A percentile compares a stretch with the other conserved stretches of the same genome.
Evolutionary conservation across 1,140 invertebrate genomes (phyloP).

Genomic region (Portunus trituberculatus): DNA sequence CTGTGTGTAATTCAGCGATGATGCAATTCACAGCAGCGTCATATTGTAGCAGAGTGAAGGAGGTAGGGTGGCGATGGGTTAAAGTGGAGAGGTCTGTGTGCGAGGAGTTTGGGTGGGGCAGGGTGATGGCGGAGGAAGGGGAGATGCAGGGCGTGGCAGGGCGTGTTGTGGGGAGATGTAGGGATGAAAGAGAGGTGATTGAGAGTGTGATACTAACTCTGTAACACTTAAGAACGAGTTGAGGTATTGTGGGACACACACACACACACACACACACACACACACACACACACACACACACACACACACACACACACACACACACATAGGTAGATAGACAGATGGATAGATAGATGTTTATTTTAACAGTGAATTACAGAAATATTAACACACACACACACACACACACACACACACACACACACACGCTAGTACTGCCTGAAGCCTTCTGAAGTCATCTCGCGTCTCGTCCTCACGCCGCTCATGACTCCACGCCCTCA

Average conservation of each 20-base stretch:
- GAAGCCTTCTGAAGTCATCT: neutral
- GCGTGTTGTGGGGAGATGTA: neutral
- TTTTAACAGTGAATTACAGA: no score
- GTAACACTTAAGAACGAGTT: neutral
- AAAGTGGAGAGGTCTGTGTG: neutral
- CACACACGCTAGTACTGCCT: neutral
- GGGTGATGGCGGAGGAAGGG: neutral
- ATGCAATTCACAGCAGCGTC: no score
- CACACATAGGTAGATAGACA: no score
- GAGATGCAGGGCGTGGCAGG: neutral
- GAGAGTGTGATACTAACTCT: neutral
- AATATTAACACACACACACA: no score
- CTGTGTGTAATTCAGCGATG: no score
- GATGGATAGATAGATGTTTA: no score
- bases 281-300: constrained; percentile 46
- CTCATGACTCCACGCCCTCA: no score
- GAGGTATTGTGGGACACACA: neutral
- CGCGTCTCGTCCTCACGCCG: neutral
- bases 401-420: no score
- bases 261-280: constrained; percentile 43
- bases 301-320: constrained; percentile 12
- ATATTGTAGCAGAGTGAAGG: neutral
- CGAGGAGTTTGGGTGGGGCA: neutral
- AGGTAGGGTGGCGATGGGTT: neutral
- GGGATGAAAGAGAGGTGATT: neutral